Evolutionary conservation across 2,113 vertebrate genomes (phyloP).

Genomic region (Hyperoodon ampullatus): DNA sequence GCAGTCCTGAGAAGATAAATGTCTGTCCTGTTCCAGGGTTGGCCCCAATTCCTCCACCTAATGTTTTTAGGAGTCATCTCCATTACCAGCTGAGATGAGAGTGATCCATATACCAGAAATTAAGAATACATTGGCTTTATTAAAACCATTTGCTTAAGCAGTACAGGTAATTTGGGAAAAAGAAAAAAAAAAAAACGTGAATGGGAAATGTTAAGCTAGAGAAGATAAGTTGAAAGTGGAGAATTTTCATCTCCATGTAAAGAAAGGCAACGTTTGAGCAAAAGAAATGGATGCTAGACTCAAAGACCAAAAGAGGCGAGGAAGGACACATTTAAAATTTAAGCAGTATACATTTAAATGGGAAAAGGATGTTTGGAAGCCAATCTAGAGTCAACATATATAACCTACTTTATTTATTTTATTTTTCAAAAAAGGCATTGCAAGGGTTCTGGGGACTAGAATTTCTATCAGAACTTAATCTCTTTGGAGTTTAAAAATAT

Average conservation of each 20-base stretch:
- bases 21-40: background rate
- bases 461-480: constrained; percentile 18
- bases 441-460: background rate
- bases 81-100: background rate
- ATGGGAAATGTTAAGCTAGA: background rate
- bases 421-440: constrained; percentile 4
- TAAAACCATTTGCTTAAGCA: background rate
- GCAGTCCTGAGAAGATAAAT: background rate
- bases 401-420: background rate
- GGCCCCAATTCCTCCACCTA: background rate
- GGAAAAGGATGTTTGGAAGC: background rate
- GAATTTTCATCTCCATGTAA: background rate
- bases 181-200: background rate
- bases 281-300: background rate
- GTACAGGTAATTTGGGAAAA: background rate
- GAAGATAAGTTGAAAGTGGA: background rate
- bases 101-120: background rate
- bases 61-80: background rate
- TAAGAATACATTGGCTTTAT: background rate
- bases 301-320: background rate
- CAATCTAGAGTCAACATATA: background rate
- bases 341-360: background rate
- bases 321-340: background rate
- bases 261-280: background rate
- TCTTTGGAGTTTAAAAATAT: background rate